phyloP scores from a whole-genome alignment of 2,888 invertebrate species.

The Eupithecia subfuscata region DNA sequence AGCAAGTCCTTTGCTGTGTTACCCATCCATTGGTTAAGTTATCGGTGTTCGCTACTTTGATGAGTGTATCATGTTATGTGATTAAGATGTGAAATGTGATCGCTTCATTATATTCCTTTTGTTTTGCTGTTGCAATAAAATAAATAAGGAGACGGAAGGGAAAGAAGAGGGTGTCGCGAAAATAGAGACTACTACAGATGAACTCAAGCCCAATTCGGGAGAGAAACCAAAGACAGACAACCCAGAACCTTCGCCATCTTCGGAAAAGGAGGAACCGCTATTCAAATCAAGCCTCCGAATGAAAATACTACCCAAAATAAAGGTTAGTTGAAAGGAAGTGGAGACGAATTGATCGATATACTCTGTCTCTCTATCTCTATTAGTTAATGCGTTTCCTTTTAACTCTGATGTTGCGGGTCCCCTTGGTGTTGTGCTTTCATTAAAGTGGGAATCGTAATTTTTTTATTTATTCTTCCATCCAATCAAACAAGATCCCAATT shows the following conservation, averaged over 20 bases:
- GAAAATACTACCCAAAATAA: slow-evolving; percentile 68
- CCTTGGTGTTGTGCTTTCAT: slow-evolving; percentile 51
- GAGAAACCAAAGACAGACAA: slow-evolving; percentile 63
- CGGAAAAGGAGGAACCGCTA: slow-evolving; percentile 78
- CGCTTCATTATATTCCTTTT: slow-evolving; percentile 71
- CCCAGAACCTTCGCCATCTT: slow-evolving; percentile 61
- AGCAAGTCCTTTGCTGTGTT: slow-evolving; percentile 68
- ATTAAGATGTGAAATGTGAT: slow-evolving; percentile 57
- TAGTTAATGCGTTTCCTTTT: slow-evolving; percentile 66
- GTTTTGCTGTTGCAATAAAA: slow-evolving; percentile 78
- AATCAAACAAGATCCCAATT: slow-evolving; percentile 45
- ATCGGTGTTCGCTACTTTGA: slow-evolving; percentile 64
- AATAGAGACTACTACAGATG: slow-evolving; percentile 79
- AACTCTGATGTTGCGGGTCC: slow-evolving; percentile 60
- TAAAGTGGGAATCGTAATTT: slow-evolving; percentile 47
- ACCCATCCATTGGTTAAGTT: slow-evolving; percentile 57
- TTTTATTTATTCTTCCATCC: slow-evolving; percentile 9
- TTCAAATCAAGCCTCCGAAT: slow-evolving; percentile 79
- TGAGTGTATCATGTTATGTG: slow-evolving; percentile 52
- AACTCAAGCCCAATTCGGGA: slow-evolving; percentile 73
- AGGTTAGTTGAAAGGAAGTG: slow-evolving; percentile 71
- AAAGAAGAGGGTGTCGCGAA: slow-evolving; percentile 76
- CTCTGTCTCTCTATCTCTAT: slow-evolving; percentile 63
- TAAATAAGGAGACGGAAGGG: slow-evolving; percentile 71
- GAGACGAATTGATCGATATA: slow-evolving; percentile 47